Base-by-base conservation (phyloP, 2,888 invertebrate genomes). In the Drosophila recens region DNA sequence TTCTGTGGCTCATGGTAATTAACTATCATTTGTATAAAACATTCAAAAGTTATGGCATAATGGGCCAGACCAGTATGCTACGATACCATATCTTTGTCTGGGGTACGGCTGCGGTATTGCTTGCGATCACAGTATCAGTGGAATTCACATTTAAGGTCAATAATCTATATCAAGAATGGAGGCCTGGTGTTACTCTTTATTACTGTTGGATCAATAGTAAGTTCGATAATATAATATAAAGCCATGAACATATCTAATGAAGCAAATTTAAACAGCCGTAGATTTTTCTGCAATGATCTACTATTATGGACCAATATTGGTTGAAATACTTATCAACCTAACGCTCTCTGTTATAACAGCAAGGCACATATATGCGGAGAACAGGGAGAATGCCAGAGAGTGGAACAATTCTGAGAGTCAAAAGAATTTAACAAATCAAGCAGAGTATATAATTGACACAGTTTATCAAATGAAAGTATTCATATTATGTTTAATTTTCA, bases 1-100 rank as follows among this genome's bases (percentile, higher is more conserved):
- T 97, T 93, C 96, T 96, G 91, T 97, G 97, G 97, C 94, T 97
- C 82, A 96, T 96, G 90, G 95, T 96, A 11, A 96, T 97, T 94
- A 96, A 97, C 91, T 95, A 96, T 90, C 96, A 96, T 90, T 95
- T 97, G 85, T 97, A 96, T 95, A 95, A 95, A 93, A 76, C 61
- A 45, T 75, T 88, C 4, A 33, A 9, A 1, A 15, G 20, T 0
- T 9, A 79, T 79, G 10, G n/a, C 0, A n/a, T 4, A 1, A 0
- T 27, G 27, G 27, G 0, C 1, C 8, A 3, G 0, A 11, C 2
- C n/a, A 70, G 4, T 8, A 90, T 91, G 43, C 45, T 64, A 0
- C 51, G 80, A 6, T 89, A 89, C 54, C 85, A 87, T 0, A 15
- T 83, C 2, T 90, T 87, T 51, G 83, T 90, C 13, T 91, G 88